Evolutionary conservation across 2,888 invertebrate genomes (phyloP), one percentile per base, ranked within the genome.

Genomic region (Eudasyphora cyanicolor): DNA sequence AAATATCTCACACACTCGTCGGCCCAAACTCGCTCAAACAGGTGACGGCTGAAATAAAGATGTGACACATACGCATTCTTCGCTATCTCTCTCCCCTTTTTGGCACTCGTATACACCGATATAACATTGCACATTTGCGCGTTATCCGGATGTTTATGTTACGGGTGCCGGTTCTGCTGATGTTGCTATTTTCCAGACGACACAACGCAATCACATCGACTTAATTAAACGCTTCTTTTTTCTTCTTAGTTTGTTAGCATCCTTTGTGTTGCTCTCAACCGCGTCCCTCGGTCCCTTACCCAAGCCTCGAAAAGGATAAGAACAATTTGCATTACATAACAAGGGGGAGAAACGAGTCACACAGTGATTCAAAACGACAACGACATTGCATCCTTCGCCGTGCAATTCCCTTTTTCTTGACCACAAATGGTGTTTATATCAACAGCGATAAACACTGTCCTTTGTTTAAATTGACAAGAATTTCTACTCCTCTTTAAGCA

Each of bases 181-280:
- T 64, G 64, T 64, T 64, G 64, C 38, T 38, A 57, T 60, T 60
- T 60, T 60, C 60, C 60, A 60, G 60, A 32, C 35, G 21, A 45
- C 38, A 74, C 27, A 54, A 54, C 42, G 71, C 75, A 81, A 69
- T 71, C 60, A 78, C 81, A 81, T 67, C 78, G 78, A 64, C 78
- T 76, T 84, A 78, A 84, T 84, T 84, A 81, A 78, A 84, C 69
- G 78, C 60, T 84, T 81, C 73, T 76, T 76, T n/a, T n/a, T n/a
- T 81, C 76, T 76, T 79, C 71, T 76, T 84, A 67, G 67, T 79
- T 79, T 81, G 81, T 73, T 81, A 76, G 24, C 29, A 67, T 81
- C n/a, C 62, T 49, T 73, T 38, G 24, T 67, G 42, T 42, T 42
- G 42, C 42, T 19, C 29, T 60, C 42, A 38, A 60, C 45, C 54